Evolutionary conservation across 1,140 invertebrate species (phyloP), one percentile per base, ranked within the genome.

Genomic region (Tetramorium parvispinum): DNA sequence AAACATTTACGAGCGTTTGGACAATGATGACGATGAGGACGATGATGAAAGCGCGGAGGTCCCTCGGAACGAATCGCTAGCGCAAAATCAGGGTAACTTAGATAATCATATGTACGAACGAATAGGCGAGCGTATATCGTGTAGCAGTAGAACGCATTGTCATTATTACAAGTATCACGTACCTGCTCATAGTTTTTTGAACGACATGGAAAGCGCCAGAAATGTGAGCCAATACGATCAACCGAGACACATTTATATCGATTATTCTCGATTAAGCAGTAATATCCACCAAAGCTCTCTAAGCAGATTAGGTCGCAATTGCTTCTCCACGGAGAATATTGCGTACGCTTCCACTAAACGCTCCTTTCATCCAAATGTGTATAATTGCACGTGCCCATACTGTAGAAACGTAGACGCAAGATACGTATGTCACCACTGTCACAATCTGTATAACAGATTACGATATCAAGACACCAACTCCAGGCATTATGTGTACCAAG

Each of bases 281-380:
- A 93, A 93, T n/a, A 91, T 93, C 7, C 93, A 92, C 49, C 92
- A 94, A 3, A 93, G 88, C 85, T 91, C 92, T 16, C 65, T 94
- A 32, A 93, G 83, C 46, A 89, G 92, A 76, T 81, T 94, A 10
- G 92, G 93, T 46, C 90, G 94, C 2, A 95, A 95, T 65, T 95
- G 94, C 73, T 95, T 95, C 51, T 95, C 94, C 0, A 94, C 92
- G 10, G 94, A 95, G 55, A 95, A 95, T 65, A 94, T 95, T 51
- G 91, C 93, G 40, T 92, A 93, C 8, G 92, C 93, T 3, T 91
- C 91, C 0, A 92, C 92, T 53, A 92, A 92, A 78, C 91, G 92
- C 40, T 89, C 93, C 16, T 53, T 92, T 61, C 91, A 94, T 78
- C 91, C 92, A 3, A 89, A 91, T 27, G 88, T 91, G 8, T 89